Percentiles rank a stretch among this genome's conserved stretches.
These are phyloP conservation scores for Onthophagus sagittarius DNA, from an alignment of 2,888 invertebrate genomes.

Conservation along the genomic window DNA sequence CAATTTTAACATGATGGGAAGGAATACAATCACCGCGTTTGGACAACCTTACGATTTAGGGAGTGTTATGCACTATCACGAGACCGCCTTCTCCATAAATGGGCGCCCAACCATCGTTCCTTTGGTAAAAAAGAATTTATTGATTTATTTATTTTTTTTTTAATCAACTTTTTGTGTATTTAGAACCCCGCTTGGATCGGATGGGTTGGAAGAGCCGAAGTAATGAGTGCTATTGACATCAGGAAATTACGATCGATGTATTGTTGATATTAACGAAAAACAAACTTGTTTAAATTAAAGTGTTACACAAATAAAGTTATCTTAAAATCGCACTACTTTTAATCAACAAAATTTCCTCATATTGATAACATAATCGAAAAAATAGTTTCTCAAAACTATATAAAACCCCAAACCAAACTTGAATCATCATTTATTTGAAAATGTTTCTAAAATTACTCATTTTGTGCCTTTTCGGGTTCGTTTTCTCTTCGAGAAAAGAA, in stretches of 20 bases:
- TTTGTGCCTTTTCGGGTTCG: not conserved
- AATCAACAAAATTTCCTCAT: no score
- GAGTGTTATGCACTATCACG: conserved; percentile 82
- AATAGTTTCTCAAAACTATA: no score
- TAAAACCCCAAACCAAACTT: no score
- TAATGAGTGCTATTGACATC: not conserved
- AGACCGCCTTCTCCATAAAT: conserved; percentile 57
- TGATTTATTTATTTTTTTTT: not conserved
- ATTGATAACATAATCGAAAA: no score
- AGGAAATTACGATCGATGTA: not conserved
- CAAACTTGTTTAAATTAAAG: no score
- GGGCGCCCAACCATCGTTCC: conserved; percentile 63
- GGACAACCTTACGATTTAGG: conserved; percentile 73
- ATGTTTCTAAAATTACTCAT: not conserved
- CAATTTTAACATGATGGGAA: conserved; percentile 61
- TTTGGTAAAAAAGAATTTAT: not conserved
- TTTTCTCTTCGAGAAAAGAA: not conserved
- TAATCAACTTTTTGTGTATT: not conserved
- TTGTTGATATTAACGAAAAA: not conserved
- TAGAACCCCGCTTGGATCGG: not conserved
- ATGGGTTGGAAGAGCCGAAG: not conserved
- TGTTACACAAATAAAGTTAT: no score
- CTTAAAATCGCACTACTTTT: no score
- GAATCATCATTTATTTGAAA: not conserved
- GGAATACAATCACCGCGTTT: conserved; percentile 56